Evolutionary conservation across 30 jellyfish, hydroid and myxozoan genomes (phyloP).

Genomic region (Cassiopea andromeda): DNA sequence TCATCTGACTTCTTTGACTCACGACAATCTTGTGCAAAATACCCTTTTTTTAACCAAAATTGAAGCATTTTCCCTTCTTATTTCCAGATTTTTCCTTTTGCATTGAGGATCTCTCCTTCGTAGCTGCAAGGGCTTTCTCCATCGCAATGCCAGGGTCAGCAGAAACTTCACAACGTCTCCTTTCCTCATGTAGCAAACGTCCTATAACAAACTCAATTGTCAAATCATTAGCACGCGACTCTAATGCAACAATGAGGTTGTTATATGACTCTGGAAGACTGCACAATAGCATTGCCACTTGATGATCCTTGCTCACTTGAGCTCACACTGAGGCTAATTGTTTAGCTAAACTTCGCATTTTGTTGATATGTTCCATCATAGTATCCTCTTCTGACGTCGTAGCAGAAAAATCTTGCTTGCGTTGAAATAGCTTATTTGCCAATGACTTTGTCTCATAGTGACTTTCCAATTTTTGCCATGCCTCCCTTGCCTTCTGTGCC

Average conservation of each 20-base stretch:
- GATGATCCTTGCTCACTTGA: constrained; percentile 4
- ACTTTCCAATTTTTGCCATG: constrained; percentile 43
- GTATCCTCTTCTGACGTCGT: constrained; percentile 31
- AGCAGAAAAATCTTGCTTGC: constrained; percentile 22
- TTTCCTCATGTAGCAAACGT: constrained; percentile 6
- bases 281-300: background rate
- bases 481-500: constrained; percentile 41
- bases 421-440: constrained; percentile 38
- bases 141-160: background rate
- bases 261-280: constrained; percentile 17
- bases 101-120: background rate
- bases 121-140: background rate
- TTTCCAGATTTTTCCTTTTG: background rate
- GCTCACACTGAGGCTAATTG: constrained; percentile 1
- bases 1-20: background rate
- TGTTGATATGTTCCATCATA: constrained; percentile 31
- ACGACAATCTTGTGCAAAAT: constrained; percentile 11
- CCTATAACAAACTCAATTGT: constrained; percentile 8
- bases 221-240: constrained; percentile 1
- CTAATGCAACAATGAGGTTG: constrained; percentile 6
- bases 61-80: constrained; percentile 1
- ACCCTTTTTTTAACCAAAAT: constrained; percentile 14
- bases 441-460: constrained; percentile 23
- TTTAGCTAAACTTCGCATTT: constrained; percentile 20
- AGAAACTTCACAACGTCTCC: background rate